phyloP scores from a whole-genome alignment of 1,140 invertebrate genomes.

The Leptinotarsa defecta region DNA sequence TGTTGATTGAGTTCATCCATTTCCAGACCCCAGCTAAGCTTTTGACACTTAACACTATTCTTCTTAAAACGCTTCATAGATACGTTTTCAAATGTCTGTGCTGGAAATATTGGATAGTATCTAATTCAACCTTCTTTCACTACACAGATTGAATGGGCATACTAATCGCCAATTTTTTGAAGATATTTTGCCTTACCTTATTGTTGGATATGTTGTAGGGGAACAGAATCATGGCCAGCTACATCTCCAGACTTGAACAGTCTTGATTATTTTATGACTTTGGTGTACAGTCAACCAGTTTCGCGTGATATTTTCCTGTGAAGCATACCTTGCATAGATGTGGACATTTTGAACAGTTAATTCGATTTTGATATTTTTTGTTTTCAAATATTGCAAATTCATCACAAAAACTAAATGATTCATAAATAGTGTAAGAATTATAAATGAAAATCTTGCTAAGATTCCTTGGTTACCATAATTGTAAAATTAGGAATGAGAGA shows the following conservation, averaged over 20 bases:
- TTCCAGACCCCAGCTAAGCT: too few relatives aligned
- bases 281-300: neutral
- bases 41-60: too few relatives aligned
- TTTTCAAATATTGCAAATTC: neutral
- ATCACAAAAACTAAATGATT: neutral
- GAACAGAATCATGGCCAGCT: neutral
- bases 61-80: too few relatives aligned
- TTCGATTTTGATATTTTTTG: neutral
- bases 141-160: too few relatives aligned
- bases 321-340: neutral
- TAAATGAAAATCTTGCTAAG: too few relatives aligned
- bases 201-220: neutral
- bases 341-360: neutral
- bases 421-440: too few relatives aligned
- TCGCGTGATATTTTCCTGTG: neutral
- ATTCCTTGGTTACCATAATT: too few relatives aligned
- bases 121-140: too few relatives aligned
- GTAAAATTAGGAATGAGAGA: too few relatives aligned
- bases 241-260: neutral
- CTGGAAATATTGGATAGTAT: too few relatives aligned
- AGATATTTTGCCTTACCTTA: neutral
- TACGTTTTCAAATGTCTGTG: too few relatives aligned
- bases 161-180: neutral
- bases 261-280: neutral
- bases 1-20: too few relatives aligned